Evolutionary conservation across 2,113 vertebrate genomes (phyloP).

Genomic region (Halcyon malimbica): DNA sequence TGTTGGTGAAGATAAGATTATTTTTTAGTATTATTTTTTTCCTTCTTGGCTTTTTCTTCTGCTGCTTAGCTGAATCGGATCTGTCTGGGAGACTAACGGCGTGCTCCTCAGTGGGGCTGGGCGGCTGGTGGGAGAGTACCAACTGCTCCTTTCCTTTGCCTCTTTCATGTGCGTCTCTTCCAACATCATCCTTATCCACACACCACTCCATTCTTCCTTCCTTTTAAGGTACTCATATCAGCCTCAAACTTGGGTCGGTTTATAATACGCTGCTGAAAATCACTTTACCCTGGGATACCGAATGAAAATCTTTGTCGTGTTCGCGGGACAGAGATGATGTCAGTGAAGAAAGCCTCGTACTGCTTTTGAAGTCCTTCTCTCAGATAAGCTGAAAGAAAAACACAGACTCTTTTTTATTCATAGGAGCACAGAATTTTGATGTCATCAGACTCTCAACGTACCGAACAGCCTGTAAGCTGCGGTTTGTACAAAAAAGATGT

Average conservation of each 20-base stretch:
- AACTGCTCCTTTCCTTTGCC: not conserved
- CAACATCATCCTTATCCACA: not conserved
- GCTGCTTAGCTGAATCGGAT: not conserved
- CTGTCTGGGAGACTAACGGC: not conserved
- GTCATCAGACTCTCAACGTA: constrained; percentile 97
- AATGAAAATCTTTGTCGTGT: too few species aligned
- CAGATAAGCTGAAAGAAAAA: not conserved
- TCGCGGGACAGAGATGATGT: not conserved
- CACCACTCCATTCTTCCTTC: not conserved
- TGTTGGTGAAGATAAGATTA: not conserved
- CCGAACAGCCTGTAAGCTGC: constrained; percentile 94
- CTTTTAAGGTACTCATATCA: accelerated
- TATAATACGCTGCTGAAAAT: not conserved
- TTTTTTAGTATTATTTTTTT: not conserved
- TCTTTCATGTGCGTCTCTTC: not conserved
- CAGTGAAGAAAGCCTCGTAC: not conserved
- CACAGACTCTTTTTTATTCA: not conserved
- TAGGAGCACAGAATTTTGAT: constrained; percentile 97
- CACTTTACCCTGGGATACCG: too few species aligned
- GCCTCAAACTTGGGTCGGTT: not conserved
- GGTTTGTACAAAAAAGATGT: constrained; percentile 96
- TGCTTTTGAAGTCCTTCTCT: not conserved
- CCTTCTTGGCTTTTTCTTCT: not conserved
- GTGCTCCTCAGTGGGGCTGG: not conserved
- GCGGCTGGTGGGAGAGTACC: not conserved